Base-by-base conservation (phyloP, 2,113 vertebrate species). In the Callipepla squamata region DNA sequence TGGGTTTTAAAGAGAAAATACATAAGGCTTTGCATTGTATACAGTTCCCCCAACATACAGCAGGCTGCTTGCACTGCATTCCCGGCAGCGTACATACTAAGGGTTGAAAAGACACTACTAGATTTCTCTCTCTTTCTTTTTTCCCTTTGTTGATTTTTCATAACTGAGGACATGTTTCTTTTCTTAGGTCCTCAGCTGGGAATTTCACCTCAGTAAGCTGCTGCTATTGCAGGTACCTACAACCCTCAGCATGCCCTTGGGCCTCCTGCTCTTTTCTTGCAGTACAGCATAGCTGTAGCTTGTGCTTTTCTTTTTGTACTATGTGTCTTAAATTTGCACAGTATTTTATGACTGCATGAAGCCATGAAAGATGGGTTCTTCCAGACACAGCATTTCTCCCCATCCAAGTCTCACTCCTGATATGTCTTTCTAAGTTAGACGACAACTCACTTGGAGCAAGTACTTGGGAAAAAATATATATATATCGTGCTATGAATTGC, bases 1-100 rank as follows among this genome's bases (percentile, higher is more conserved):
- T 32, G 11, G 21, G 10, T 3, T 53, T 86, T 59, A 44, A 51
- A 70, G 44, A n/a, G 17, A 34, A 16, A 0, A 4, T 4, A 21
- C 20, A 4, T 1, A 5, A 51, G 34, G 40, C 36, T 53, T 3
- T n/a, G 44, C 18, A 14, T 2, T 57, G 38, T 2, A 0, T 9
- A 3, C 0, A 3, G 36, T 36, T 42, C 18, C 18, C 20, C 22
- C 50, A 15, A 7, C 26, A 70, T 0, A 0, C 28, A 55, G 42
- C 32, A 36, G 44, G 13, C 25, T 51, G 25, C 36, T 11, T 0
- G 7, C 36, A 21, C n/a, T 44, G 44, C 25, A 32, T 34, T 70
- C 51, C 59, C 89, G 85, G 40, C 14, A 16, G 32, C 70, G 66
- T 38, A 22, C 22, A 25, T 3, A 19, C 26, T 36, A 82, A 73